Evolutionary conservation across 2,113 vertebrate species (phyloP).

Genomic region (Maccullochella peelii): DNA sequence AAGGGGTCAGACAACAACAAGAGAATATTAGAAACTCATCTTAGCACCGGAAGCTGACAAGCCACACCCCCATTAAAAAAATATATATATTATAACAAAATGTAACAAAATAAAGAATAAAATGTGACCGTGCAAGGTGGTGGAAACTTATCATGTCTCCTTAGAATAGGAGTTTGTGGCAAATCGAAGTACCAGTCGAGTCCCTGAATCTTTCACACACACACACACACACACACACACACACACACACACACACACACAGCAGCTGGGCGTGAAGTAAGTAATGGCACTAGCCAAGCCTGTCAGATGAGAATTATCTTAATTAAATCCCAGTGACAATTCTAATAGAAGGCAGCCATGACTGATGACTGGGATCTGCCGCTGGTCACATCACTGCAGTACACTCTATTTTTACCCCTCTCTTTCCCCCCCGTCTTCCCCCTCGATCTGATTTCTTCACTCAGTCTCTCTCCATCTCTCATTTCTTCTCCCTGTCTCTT

Average conservation of each 20-base stretch:
- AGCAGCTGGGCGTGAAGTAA: slow-evolving; percentile 64
- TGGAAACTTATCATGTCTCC: background rate
- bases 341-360: slow-evolving; percentile 79
- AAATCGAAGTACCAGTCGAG: slow-evolving; percentile 26
- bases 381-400: slow-evolving; percentile 73
- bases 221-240: slow-evolving; percentile 23
- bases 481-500: slow-evolving; percentile 11
- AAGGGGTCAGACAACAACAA: background rate
- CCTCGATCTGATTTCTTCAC: slow-evolving; percentile 45
- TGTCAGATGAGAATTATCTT: slow-evolving; percentile 85
- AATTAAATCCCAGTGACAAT: slow-evolving; percentile 84
- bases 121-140: background rate
- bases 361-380: slow-evolving; percentile 80
- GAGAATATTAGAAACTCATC: background rate
- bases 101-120: background rate
- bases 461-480: slow-evolving; percentile 15
- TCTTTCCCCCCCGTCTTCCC: slow-evolving; percentile 35
- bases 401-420: slow-evolving; percentile 75
- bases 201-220: background rate
- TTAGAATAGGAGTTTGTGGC: slow-evolving; percentile 29
- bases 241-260: slow-evolving; percentile 29
- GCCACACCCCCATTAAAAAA: background rate
- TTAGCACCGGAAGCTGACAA: background rate
- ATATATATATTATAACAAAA: background rate
- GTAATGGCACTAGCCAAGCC: slow-evolving; percentile 75